Evolutionary conservation across 2,113 vertebrate genomes (phyloP).

Genomic region (Sisor rabdophorus): DNA sequence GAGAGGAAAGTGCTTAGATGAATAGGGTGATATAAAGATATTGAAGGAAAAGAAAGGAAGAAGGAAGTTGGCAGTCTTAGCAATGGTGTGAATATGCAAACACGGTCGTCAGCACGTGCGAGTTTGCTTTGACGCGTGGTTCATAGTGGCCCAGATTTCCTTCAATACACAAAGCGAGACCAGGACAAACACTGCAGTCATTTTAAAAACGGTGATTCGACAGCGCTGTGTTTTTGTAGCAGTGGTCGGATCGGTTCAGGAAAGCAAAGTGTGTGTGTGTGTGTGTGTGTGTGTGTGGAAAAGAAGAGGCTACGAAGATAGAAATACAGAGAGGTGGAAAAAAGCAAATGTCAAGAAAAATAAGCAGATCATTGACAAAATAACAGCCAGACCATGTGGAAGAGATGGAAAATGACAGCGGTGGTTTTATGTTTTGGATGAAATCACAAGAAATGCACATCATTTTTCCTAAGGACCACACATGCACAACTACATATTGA

Average conservation of each 20-base stretch:
- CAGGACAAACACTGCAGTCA: background rate
- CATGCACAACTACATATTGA: slow-evolving; percentile 18
- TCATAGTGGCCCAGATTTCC: slow-evolving; percentile 10
- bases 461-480: slow-evolving; percentile 31
- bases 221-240: background rate
- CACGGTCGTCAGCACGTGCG: background rate
- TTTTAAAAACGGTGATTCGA: background rate
- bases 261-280: slow-evolving; percentile 4
- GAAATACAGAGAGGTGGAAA: slow-evolving; percentile 2
- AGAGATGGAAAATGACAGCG: slow-evolving; percentile 35
- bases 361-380: slow-evolving; percentile 37
- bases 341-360: slow-evolving; percentile 9
- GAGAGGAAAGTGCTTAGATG: background rate
- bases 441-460: slow-evolving; percentile 27
- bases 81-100: background rate
- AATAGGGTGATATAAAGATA: slow-evolving; percentile 13
- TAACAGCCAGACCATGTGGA: slow-evolving; percentile 40
- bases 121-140: slow-evolving; percentile 4
- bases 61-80: slow-evolving; percentile 3
- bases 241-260: background rate
- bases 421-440: slow-evolving; percentile 28
- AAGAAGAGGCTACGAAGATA: background rate
- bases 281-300: background rate
- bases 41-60: background rate
- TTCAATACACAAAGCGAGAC: background rate